Percentiles rank a stretch among this genome's conserved stretches.
Conservation (phyloP, 30 jellyfish, hydroid and myxozoan genomes). For the Pseudorhiza aurosa region DNA sequence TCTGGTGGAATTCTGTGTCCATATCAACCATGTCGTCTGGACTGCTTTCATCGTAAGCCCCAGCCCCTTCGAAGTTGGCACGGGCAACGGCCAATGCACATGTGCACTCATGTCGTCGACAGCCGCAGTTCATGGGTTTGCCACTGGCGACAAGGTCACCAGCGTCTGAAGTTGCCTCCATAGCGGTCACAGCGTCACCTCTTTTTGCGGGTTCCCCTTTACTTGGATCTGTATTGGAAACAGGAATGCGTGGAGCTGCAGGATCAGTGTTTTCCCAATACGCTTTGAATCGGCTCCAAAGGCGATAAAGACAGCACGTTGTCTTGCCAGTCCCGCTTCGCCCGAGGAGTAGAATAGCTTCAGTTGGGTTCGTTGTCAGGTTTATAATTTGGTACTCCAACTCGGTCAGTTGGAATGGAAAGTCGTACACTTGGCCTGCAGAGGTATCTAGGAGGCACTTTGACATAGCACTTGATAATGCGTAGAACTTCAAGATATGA, state of each 20-base stretch:
- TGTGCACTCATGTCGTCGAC: conserved; percentile 25
- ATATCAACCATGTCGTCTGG: not conserved
- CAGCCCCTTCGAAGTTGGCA: not conserved
- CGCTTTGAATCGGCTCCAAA: conserved; percentile 74
- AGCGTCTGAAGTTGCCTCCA: not conserved
- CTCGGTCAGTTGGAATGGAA: conserved; percentile 87
- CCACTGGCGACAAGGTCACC: not conserved
- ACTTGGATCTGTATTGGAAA: conserved; percentile 1
- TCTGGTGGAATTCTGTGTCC: not conserved
- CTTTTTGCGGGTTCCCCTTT: conserved; percentile 1
- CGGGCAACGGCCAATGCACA: conserved; percentile 32
- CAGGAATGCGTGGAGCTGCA: conserved; percentile 81
- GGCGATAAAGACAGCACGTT: conserved; percentile 89
- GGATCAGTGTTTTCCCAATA: conserved; percentile 81
- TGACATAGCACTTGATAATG: conserved; percentile 72
- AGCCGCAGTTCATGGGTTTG: conserved; percentile 66
- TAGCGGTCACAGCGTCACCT: not conserved
- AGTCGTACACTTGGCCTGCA: conserved; percentile 38
- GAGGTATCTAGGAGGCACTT: conserved; percentile 37
- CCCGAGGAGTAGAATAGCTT: conserved; percentile 82
- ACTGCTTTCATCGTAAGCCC: not conserved
- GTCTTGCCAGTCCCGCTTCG: conserved; percentile 98
- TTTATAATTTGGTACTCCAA: conserved; percentile 68
- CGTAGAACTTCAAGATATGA: conserved; percentile 74
- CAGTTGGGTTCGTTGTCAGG: conserved; percentile 43